These are phyloP conservation scores for Cylindroiulus punctatus DNA, from an alignment of 2,888 invertebrate species.

Conservation along the genomic window DNA sequence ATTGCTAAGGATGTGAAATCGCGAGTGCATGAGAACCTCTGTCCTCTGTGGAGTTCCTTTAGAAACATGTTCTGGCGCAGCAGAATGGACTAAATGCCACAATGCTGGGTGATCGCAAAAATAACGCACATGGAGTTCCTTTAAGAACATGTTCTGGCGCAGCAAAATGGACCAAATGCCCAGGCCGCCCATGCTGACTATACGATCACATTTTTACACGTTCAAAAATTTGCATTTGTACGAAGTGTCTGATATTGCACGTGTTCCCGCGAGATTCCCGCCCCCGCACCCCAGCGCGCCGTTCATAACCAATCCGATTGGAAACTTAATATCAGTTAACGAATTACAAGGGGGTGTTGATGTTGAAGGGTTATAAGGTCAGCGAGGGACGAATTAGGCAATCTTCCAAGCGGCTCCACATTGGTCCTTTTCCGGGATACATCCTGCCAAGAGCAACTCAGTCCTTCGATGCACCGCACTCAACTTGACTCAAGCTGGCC, in stretches of 20 bases:
- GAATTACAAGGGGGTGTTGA: constrained; percentile 32
- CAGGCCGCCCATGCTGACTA: background rate
- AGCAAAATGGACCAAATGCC: too few species aligned
- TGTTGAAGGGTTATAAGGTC: constrained; percentile 4
- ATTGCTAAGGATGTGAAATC: too few species aligned
- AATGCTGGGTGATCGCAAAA: too few species aligned
- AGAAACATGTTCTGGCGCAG: too few species aligned
- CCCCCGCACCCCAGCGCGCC: background rate
- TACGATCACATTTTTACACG: background rate
- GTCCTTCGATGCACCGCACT: too few species aligned
- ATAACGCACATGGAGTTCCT: too few species aligned
- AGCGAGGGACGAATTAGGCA: constrained; percentile 17
- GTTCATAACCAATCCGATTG: background rate
- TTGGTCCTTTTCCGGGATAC: constrained; percentile 26
- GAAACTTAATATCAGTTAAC: constrained; percentile 12
- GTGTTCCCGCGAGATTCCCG: background rate
- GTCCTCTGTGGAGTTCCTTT: too few species aligned
- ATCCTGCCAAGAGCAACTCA: constrained; percentile 15
- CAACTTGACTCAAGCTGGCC: too few species aligned
- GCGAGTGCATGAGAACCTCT: too few species aligned
- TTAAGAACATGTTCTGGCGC: too few species aligned
- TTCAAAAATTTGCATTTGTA: background rate
- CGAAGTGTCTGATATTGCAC: background rate
- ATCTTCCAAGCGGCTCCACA: constrained; percentile 15
- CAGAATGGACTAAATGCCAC: too few species aligned